Base-by-base conservation (phyloP, 1,140 invertebrate species). In the Magallana angulata region DNA sequence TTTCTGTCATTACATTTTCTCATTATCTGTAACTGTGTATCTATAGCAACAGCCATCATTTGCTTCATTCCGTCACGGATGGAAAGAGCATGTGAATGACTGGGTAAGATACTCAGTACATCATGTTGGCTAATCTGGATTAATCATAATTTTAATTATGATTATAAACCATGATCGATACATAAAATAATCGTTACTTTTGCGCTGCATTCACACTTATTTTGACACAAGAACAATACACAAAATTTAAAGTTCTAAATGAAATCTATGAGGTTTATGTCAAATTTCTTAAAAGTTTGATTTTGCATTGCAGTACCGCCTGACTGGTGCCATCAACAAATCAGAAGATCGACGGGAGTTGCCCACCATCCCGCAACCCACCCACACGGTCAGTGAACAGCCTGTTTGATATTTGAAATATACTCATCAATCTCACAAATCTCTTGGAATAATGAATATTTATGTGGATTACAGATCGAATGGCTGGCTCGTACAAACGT, bases 321-420 rank as follows among this genome's bases (percentile, higher is more conserved):
- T 62, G 9, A 62, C 60, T 5, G 60, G 60, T 12, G 60, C 60
- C 14, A 62, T 62, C n/a, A 62, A 62, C 60, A 62, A 12, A n/a
- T 62, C 60, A 16, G 60, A 62, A 12, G n/a, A 62, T 12, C 60
- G 60, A 5, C 60, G 60, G 60, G 60, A 62, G 60, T 62, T 62
- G 60, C 60, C 60, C 60, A 62, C 60, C 60, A 62, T 62, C 60
- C 60, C 60, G 60, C 60, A 62, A 12, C 60, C 60, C 60, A 62
- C 60, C 60, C 60, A 62, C 60, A 62, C 60, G 60, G 60, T 62
- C 14, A 62, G 60, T 62, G 14, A 2, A 48, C 36, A 48, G 1
- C 36, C 36, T 5, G 36, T 5, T 48, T 4, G 36, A 48, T 48
- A 48, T 48, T 48, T 48, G 36, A 48, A 48, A 48, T 48, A 4